These are phyloP conservation scores for Patella ulyssiponensis DNA, from an alignment of 2,888 invertebrate species.

Conservation along the genomic window DNA sequence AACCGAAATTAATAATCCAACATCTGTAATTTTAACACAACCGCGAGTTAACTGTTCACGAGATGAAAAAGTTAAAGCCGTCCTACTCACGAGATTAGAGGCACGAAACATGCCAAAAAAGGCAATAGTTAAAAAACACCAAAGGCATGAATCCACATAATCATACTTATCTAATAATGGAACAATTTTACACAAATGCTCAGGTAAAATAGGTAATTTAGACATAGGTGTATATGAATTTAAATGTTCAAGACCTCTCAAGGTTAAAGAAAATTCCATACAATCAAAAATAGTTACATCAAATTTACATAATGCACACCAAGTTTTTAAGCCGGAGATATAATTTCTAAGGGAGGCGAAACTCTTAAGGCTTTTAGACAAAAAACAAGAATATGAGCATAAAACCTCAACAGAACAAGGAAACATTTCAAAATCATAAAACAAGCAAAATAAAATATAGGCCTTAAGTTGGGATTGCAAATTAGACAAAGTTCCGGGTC, in stretches of 20 bases:
- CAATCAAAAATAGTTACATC: neutral
- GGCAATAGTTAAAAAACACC: neutral
- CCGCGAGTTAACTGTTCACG: neutral
- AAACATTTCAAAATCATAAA: no score
- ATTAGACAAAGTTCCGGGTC: no score
- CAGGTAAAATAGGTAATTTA: neutral
- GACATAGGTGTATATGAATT: neutral
- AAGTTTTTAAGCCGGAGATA: neutral
- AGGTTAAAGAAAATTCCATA: neutral
- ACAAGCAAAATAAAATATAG: no score
- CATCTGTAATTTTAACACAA: neutral
- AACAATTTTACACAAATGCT: neutral
- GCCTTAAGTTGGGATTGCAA: no score
- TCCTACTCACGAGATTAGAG: neutral
- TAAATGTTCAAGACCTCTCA: neutral
- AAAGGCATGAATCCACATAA: slow-evolving; percentile 4
- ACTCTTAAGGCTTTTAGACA: neutral
- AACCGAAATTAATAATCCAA: neutral
- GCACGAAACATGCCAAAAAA: neutral
- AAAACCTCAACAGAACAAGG: no score
- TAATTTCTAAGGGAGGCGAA: neutral
- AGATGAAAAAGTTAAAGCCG: no score
- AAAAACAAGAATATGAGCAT: no score
- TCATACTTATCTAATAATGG: neutral
- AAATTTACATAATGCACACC: neutral